Percentiles rank a stretch among this genome's conserved stretches.
Evolutionary conservation across 2,797 vertebrate species (phyloP).

Genomic region (Neosalanx taihuensis): DNA sequence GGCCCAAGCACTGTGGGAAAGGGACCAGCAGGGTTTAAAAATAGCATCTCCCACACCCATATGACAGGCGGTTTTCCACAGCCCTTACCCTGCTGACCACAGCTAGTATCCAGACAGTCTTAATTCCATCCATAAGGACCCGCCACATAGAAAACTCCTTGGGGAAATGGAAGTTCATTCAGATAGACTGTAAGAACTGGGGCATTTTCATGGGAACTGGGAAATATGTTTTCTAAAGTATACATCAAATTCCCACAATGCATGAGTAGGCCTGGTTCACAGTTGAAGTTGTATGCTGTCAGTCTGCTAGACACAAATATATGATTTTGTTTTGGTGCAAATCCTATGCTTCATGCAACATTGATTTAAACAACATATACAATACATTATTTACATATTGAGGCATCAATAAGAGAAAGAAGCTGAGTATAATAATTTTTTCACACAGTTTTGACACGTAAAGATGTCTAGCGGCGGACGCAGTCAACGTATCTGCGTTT

Average conservation of each 20-base stretch:
- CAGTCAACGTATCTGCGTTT: background rate
- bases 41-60: conserved; percentile 37
- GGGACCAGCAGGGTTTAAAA: conserved; percentile 32
- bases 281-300: background rate
- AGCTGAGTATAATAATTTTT: background rate
- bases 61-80: conserved; percentile 28
- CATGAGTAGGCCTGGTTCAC: background rate
- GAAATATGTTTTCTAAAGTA: no score
- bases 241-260: background rate
- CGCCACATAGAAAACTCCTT: conserved; percentile 1
- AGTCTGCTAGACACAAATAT: background rate
- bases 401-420: background rate
- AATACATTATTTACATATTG: background rate
- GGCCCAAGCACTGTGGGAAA: conserved; percentile 41
- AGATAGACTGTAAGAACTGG: background rate
- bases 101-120: conserved; percentile 31
- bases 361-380: background rate
- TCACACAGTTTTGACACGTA: background rate
- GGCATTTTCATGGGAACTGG: conserved; percentile 3
- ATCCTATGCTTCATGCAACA: background rate
- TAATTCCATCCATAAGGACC: conserved; percentile 18
- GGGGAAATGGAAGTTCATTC: conserved; percentile 1
- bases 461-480: background rate
- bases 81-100: conserved; percentile 36
- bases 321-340: background rate